Base-by-base conservation (phyloP, 2,888 invertebrate genomes). In the Heliconius charithonia region DNA sequence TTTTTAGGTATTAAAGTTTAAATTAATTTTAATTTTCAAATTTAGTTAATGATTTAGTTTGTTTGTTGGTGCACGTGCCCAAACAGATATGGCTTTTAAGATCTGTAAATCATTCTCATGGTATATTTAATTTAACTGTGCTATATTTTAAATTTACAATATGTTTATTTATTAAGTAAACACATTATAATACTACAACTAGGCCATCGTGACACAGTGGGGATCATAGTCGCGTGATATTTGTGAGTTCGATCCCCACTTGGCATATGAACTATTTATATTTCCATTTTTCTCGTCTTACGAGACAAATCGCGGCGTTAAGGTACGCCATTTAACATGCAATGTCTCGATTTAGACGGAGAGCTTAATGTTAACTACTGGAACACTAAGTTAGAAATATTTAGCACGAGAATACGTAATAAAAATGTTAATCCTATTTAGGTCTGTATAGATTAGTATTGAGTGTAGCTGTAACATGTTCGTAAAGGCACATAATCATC, bases 41-140 rank as follows among this genome's bases (percentile, higher is more conserved):
- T 45, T 45, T 74, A 19, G 41, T 45, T 45, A 74, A 74, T 65
- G 63, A 65, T 74, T 74, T 29, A 19, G 22, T 74, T 29, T 65
- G 65, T 74, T 74, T 74, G 62, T 74, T 74, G 45, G 22, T 45
- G 62, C 74, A 74, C 63, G 74, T 74, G 74, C 65, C 63, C 16
- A 22, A n/a, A 45, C 25, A 27, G 29, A 56, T 66, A 27, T 3
- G 27, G 65, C 59, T 75, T 66, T 75, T 16, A 22, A 66, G 22
- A 66, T 32, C 7, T 56, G 27, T 41, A 74, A 41, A 56, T 27
- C 41, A 29, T 75, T 74, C 13, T 62, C 19, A 74, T 45, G 25
- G 74, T 74, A 4, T 45, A 74, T 74, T 63, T 27, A 63, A 62
- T 45, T 32, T 25, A 16, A 6, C 19, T 51, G 22, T 74, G 16